Base-by-base conservation (phyloP, 1,140 invertebrate species). In the Stegodyphus mimosarum region DNA sequence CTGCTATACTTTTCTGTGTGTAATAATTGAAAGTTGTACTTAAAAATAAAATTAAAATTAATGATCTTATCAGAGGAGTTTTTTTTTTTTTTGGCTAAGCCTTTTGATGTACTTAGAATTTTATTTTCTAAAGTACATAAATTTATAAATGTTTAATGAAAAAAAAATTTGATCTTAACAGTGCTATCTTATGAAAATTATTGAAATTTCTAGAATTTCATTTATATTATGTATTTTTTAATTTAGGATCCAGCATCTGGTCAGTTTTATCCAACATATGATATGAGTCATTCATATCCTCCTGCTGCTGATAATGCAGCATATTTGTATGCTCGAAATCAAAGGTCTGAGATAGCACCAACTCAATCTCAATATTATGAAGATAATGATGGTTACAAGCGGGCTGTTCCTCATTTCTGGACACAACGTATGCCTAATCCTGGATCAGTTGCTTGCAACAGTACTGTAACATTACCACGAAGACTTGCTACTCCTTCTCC, bases 221-320 rank as follows among this genome's bases (percentile, higher is more conserved):
- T 33, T 33, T 1, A 33, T 33, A 33, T 33, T 33, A 33, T 33
- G 55, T 11, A 15, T 60, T 60, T 60, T 11, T 11, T 15, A 60
- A 66, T 74, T 9, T 7, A 84, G 81, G 81, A 84, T 70, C 72
- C 73, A 69, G 17, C 7, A 13, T 84, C 81, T 48, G 81, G 81
- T 0, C 81, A 84, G 63, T 75, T 84, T 60, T 84, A 69, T 60
- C 50, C 63, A 52, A n/a, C 50, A 10, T 84, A 84, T 70, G 81
- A 84, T 55, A 84, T 84, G 81, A 84, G 81, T 60, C 81, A 84
- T 51, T 84, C 81, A 10, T 84, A 84, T 70, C 81, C 81, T 53
- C 81, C 81, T 11, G 72, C 48, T 53, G 53, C 80, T 52, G 81
- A 84, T 13, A 75, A 75, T 60, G 10, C 73, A 13, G 6, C 81